Evolutionary conservation across 1,140 invertebrate species (phyloP).

Genomic region (Maniola jurtina): DNA sequence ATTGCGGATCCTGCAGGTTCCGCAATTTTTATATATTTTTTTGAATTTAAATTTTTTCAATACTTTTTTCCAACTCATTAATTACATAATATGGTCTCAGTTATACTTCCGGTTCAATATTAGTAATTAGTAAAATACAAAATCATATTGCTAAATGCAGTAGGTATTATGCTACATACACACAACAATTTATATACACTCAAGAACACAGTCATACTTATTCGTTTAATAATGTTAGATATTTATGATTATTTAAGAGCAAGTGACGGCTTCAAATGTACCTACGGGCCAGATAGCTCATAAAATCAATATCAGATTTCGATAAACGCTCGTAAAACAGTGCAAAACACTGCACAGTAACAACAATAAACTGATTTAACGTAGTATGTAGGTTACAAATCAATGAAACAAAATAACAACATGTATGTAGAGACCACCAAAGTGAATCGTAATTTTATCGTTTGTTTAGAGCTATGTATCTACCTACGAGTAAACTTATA

Average conservation of each 20-base stretch:
- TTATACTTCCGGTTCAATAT: too few species aligned
- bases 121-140: too few species aligned
- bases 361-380: slow-evolving; percentile 5
- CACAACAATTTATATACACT: not conserved
- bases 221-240: not conserved
- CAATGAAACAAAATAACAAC: not conserved
- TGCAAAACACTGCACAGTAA: slow-evolving; percentile 15
- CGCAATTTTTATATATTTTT: too few species aligned
- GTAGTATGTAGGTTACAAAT: not conserved
- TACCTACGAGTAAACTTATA: too few species aligned
- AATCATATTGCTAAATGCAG: too few species aligned
- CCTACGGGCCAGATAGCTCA: slow-evolving; percentile 7
- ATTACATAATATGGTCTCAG: too few species aligned
- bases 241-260: not conserved
- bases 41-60: too few species aligned
- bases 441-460: not conserved
- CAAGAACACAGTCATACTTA: not conserved
- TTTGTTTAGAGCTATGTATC: too few species aligned
- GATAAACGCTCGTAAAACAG: slow-evolving; percentile 15
- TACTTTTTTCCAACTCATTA: too few species aligned
- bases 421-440: not conserved
- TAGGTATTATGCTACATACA: not conserved
- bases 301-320: slow-evolving; percentile 20
- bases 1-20: too few species aligned
- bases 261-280: slow-evolving; percentile 11